phyloP scores from a whole-genome alignment of 2,888 invertebrate species.

The Agelastica alni region DNA sequence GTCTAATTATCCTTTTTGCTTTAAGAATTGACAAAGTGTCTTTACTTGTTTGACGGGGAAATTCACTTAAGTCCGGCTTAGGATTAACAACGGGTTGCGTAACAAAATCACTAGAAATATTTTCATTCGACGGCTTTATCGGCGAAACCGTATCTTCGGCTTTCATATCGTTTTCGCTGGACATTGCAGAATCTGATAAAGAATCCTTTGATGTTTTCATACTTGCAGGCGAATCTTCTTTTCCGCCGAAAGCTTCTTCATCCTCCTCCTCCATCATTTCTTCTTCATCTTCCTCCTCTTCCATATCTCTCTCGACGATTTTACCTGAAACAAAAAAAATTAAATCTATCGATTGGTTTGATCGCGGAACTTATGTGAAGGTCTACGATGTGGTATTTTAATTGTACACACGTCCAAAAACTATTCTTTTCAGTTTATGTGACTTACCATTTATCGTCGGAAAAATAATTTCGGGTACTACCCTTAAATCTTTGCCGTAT shows the following conservation, averaged over 20 bases:
- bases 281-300: slow-evolving; percentile 45
- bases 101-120: slow-evolving; percentile 36
- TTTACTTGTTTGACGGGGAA: slow-evolving; percentile 46
- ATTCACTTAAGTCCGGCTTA: slow-evolving; percentile 49
- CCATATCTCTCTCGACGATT: slow-evolving; percentile 62
- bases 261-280: slow-evolving; percentile 42
- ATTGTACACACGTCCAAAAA: no score
- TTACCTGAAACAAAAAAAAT: slow-evolving; percentile 56
- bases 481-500: slow-evolving; percentile 68
- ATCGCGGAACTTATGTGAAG: no score
- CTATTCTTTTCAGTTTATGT: slow-evolving; percentile 29
- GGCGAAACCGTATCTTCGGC: slow-evolving; percentile 28
- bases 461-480: slow-evolving; percentile 73
- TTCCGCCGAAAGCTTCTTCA: not conserved
- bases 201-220: slow-evolving; percentile 2
- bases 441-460: slow-evolving; percentile 74
- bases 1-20: slow-evolving; percentile 53
- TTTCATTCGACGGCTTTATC: slow-evolving; percentile 41
- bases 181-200: not conserved
- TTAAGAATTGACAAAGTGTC: slow-evolving; percentile 54
- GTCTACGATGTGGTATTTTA: no score
- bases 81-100: slow-evolving; percentile 41
- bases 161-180: slow-evolving; percentile 24
- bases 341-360: no score
- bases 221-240: not conserved